A percentile compares a stretch with the other conserved stretches of the same genome.
Conservation (phyloP, 2,113 vertebrate genomes). For the Pelecanoides urinatrix region DNA sequence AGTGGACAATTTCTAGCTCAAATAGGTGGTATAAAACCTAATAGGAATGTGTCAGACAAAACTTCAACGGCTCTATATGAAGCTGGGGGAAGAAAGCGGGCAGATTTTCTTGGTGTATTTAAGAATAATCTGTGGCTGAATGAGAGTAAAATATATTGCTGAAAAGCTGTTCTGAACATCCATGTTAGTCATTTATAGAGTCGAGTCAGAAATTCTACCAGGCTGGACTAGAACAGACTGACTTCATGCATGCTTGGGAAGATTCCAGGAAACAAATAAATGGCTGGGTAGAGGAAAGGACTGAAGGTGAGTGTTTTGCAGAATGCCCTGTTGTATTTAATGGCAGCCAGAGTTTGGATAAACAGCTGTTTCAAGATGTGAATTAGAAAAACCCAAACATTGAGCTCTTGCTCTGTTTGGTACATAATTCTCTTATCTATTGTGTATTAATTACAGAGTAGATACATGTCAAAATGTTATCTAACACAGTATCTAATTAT, state of each 20-base stretch:
- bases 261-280: slow-evolving; percentile 83
- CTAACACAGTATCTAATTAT: too few relatives aligned
- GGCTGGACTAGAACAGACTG: slow-evolving; percentile 80
- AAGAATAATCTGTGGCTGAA: neutral
- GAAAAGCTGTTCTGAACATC: neutral
- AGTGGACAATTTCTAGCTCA: neutral
- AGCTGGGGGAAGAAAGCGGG: rapidly evolving
- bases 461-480: too few relatives aligned
- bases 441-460: neutral
- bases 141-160: neutral
- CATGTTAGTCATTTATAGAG: slow-evolving; percentile 77
- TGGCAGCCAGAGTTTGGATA: neutral
- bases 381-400: rapidly evolving
- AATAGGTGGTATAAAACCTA: neutral
- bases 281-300: slow-evolving; percentile 85
- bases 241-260: slow-evolving; percentile 81
- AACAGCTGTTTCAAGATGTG: neutral
- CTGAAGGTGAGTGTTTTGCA: slow-evolving; percentile 76
- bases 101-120: neutral
- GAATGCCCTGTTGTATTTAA: neutral
- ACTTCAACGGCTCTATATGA: rapidly evolving
- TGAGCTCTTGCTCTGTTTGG: neutral
- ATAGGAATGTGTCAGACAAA: neutral
- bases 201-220: slow-evolving; percentile 81
- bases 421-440: neutral